A percentile compares a stretch with the other conserved stretches of the same genome.
phyloP scores from a whole-genome alignment of 2,888 invertebrate genomes.

The Pherbina coryleti region DNA sequence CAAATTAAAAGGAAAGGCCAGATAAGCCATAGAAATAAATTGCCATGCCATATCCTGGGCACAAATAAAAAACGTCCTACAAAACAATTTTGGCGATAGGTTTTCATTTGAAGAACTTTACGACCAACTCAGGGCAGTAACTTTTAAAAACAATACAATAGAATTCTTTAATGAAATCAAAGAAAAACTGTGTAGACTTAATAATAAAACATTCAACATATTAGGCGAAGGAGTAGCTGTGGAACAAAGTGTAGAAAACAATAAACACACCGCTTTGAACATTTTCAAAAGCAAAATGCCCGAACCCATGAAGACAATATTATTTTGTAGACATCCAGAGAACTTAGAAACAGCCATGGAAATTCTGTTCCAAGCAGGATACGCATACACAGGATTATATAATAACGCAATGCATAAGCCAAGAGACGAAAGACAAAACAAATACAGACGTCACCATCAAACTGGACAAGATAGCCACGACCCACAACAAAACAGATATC shows the following conservation, averaged over 20 bases:
- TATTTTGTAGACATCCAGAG: constrained; percentile 43
- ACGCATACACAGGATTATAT: constrained; percentile 6
- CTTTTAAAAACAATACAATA: constrained; percentile 40
- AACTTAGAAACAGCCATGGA: constrained; percentile 44
- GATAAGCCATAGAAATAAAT: constrained; percentile 46
- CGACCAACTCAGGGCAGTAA: constrained; percentile 37
- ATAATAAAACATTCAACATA: constrained; percentile 39
- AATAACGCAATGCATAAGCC: constrained; percentile 42
- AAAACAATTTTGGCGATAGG: constrained; percentile 46
- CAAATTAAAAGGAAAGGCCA: constrained; percentile 41
- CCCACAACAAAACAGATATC: neutral
- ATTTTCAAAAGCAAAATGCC: constrained; percentile 48
- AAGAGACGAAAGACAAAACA: neutral
- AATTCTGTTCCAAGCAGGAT: constrained; percentile 42
- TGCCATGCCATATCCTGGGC: constrained; percentile 43
- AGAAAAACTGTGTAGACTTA: constrained; percentile 37
- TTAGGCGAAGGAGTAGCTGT: constrained; percentile 32
- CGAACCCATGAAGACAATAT: constrained; percentile 45
- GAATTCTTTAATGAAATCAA: constrained; percentile 47
- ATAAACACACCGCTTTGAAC: constrained; percentile 44
- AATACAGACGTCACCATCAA: neutral
- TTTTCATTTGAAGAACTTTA: constrained; percentile 41
- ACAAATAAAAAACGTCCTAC: constrained; percentile 41
- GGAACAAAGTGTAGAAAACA: constrained; percentile 38
- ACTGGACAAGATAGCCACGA: neutral